Evolutionary conservation across 1,140 invertebrate genomes (phyloP).

Genomic region (Drosophila orosa): DNA sequence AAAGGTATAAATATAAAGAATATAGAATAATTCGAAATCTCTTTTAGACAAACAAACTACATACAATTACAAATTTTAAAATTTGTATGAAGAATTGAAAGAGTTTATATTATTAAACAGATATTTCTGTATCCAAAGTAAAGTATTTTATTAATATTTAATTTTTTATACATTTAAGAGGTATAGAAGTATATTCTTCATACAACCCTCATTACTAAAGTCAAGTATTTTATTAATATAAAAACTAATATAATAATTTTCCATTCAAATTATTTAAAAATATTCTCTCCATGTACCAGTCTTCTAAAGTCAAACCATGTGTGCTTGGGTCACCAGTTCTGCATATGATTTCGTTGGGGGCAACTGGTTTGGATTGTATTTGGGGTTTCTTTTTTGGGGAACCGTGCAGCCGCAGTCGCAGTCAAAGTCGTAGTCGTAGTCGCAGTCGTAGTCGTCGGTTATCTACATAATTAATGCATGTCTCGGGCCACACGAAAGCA

Average conservation of each 20-base stretch:
- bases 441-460: conserved; percentile 47
- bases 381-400: conserved; percentile 35
- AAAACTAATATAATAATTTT: no score
- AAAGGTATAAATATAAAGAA: no score
- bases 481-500: conserved; percentile 78
- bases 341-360: conserved; percentile 47
- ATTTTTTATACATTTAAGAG: neutral
- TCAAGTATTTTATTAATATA: neutral
- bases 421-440: conserved; percentile 20
- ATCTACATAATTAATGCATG: conserved; percentile 82
- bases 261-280: no score
- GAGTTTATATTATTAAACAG: no score
- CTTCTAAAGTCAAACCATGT: conserved; percentile 2
- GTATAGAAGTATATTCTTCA: neutral
- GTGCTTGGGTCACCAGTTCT: conserved; percentile 50
- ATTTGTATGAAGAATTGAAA: neutral
- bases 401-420: conserved; percentile 14
- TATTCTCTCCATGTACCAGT: conserved; percentile 10
- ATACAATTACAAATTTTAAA: neutral
- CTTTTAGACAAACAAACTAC: neutral
- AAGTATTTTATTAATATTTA: no score
- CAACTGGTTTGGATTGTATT: conserved; percentile 46
- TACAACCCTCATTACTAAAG: neutral
- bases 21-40: neutral
- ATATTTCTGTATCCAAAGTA: no score